Percentiles rank a stretch among this genome's conserved stretches.
phyloP scores from a whole-genome alignment of 2,888 invertebrate genomes.

The Agriotes lineatus region DNA sequence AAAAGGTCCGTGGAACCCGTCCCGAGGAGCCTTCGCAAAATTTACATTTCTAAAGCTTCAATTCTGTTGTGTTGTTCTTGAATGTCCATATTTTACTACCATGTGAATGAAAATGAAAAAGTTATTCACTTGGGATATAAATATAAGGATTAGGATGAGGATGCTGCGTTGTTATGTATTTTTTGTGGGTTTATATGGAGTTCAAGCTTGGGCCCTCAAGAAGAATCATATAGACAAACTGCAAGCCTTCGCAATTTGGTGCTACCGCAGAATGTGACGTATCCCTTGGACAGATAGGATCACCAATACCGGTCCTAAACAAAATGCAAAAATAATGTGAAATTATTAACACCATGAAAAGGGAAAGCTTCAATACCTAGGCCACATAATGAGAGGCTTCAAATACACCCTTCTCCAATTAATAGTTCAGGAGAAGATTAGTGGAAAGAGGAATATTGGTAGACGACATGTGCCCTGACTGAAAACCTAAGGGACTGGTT shows the following conservation, averaged over 20 bases:
- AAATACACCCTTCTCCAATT: slow-evolving; percentile 18
- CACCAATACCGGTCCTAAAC: slow-evolving; percentile 26
- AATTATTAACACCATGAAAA: slow-evolving; percentile 32
- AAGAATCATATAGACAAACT: slow-evolving; percentile 29
- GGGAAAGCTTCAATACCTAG: slow-evolving; percentile 16
- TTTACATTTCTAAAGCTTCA: too few species aligned
- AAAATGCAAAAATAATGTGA: slow-evolving; percentile 32
- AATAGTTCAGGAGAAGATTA: neutral
- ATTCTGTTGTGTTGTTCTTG: too few species aligned
- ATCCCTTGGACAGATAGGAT: slow-evolving; percentile 30
- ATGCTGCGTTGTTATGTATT: too few species aligned
- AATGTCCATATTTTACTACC: too few species aligned
- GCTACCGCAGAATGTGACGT: slow-evolving; percentile 33
- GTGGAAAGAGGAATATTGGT: slow-evolving; percentile 20
- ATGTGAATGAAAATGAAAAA: slow-evolving; percentile 17
- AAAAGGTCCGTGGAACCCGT: too few species aligned
- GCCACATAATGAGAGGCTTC: slow-evolving; percentile 15
- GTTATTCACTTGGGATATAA: slow-evolving; percentile 9
- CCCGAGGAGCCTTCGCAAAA: too few species aligned
- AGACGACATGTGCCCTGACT: slow-evolving; percentile 13
- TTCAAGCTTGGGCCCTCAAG: neutral
- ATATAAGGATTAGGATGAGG: neutral
- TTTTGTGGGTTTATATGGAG: too few species aligned
- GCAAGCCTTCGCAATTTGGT: slow-evolving; percentile 32
- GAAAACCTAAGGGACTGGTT: slow-evolving; percentile 21